Percentiles rank a stretch among this genome's conserved stretches.
phyloP scores from a whole-genome alignment of 2,797 vertebrate genomes.

The Okamejei kenojei region DNA sequence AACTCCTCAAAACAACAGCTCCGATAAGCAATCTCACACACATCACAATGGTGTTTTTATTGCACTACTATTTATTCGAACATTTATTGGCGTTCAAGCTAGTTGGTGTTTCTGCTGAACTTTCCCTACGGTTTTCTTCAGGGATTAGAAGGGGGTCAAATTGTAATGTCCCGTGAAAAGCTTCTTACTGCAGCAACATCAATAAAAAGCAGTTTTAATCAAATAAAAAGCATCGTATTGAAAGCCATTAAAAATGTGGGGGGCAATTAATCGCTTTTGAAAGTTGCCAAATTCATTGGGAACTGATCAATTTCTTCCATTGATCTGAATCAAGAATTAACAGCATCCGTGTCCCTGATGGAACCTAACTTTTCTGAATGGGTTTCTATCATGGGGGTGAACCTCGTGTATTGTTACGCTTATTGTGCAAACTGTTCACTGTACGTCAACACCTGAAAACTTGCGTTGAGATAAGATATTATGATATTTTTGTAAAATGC shows the following conservation, averaged over 20 bases:
- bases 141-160: not conserved
- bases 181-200: not conserved
- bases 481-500: not conserved
- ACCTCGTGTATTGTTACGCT: not conserved
- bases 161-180: not conserved
- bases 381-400: not conserved
- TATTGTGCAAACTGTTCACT: not conserved
- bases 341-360: not conserved
- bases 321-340: not conserved
- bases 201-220: slow-evolving; percentile 11
- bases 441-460: too few relatives aligned
- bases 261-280: not conserved
- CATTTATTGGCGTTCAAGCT: not conserved
- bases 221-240: not conserved
- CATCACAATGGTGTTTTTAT: not conserved
- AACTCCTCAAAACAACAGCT: not conserved
- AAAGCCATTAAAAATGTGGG: not conserved
- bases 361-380: not conserved
- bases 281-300: not conserved
- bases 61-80: slow-evolving; percentile 19
- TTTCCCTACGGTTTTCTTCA: not conserved
- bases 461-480: not conserved
- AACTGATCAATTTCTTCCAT: slow-evolving; percentile 13
- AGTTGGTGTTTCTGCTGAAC: not conserved
- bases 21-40: not conserved